Percentiles rank a stretch among this genome's conserved stretches.
phyloP scores from a whole-genome alignment of 37 sponge, comb jelly and placozoan genomes.

The Aplysina aerophoba region DNA sequence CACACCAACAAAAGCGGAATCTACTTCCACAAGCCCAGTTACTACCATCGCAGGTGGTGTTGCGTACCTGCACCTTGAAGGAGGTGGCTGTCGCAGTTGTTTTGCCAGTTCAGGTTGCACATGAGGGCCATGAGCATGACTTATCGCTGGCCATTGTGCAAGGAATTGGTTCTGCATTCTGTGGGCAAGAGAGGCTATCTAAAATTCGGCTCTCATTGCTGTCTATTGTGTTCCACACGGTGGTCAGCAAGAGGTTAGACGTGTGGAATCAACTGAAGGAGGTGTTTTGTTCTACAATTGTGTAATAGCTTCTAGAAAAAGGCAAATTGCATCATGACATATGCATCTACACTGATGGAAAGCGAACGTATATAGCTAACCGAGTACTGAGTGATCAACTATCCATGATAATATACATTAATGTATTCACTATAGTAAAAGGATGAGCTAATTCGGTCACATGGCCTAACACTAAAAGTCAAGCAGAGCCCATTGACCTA shows the following conservation, averaged over 20 bases:
- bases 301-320: too few species aligned
- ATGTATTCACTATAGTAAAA: too few species aligned
- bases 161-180: slow-evolving; percentile 13
- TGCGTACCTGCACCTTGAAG: slow-evolving; percentile 19
- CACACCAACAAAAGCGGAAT: neutral
- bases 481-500: too few species aligned
- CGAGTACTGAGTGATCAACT: too few species aligned
- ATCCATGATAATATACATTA: too few species aligned
- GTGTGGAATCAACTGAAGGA: neutral
- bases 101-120: neutral
- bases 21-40: neutral
- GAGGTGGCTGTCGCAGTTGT: neutral
- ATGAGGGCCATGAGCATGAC: neutral
- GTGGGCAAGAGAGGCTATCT: slow-evolving; percentile 13
- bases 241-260: neutral
- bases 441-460: too few species aligned
- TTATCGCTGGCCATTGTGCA: slow-evolving; percentile 15
- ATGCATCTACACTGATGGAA: too few species aligned
- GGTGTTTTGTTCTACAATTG: too few species aligned
- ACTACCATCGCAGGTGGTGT: neutral
- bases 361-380: too few species aligned
- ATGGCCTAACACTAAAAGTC: too few species aligned
- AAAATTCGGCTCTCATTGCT: neutral
- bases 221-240: neutral
- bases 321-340: too few species aligned